A percentile compares a stretch with the other conserved stretches of the same genome.
Conservation (phyloP, 1,140 invertebrate species). For the Lepidurus apus region DNA sequence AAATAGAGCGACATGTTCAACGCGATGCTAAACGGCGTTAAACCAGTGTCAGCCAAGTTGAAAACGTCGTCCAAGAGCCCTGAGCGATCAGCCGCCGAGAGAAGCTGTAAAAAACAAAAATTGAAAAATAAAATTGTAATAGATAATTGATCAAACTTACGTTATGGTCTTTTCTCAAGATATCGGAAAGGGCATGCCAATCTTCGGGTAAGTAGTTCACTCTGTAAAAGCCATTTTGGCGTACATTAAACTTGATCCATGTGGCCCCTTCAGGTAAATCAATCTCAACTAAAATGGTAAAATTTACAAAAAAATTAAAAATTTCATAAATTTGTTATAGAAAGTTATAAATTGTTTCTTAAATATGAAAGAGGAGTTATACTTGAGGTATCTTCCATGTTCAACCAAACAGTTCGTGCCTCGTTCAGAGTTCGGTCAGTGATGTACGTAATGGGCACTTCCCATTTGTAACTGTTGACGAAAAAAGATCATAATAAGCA, state of each 20-base stretch:
- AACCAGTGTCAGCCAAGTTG: conserved; percentile 45
- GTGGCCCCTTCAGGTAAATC: conserved; percentile 44
- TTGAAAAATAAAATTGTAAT: conserved; percentile 27
- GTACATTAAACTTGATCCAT: conserved; percentile 83
- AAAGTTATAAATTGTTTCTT: neutral
- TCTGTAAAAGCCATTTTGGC: conserved; percentile 80
- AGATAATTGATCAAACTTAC: conserved; percentile 42
- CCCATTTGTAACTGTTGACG: conserved; percentile 57
- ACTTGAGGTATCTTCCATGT: conserved; percentile 52
- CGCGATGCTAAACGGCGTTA: conserved; percentile 43
- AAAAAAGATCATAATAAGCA: neutral
- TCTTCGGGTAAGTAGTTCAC: conserved; percentile 68
- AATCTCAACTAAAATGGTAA: conserved; percentile 41
- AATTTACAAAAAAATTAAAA: neutral
- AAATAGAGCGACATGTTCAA: conserved; percentile 47
- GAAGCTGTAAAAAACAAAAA: conserved; percentile 35
- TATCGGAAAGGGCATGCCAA: conserved; percentile 59
- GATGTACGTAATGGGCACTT: conserved; percentile 70
- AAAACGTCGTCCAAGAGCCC: conserved; percentile 49
- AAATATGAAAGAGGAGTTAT: conserved; percentile 41
- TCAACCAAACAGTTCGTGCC: conserved; percentile 54
- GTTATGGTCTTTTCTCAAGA: conserved; percentile 51
- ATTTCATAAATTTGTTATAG: neutral
- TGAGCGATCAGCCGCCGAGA: conserved; percentile 44
- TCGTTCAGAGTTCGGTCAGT: conserved; percentile 51